Base-by-base conservation (phyloP, 37 sponge, comb jelly and placozoan species). In the Lycopodina hypogea region DNA sequence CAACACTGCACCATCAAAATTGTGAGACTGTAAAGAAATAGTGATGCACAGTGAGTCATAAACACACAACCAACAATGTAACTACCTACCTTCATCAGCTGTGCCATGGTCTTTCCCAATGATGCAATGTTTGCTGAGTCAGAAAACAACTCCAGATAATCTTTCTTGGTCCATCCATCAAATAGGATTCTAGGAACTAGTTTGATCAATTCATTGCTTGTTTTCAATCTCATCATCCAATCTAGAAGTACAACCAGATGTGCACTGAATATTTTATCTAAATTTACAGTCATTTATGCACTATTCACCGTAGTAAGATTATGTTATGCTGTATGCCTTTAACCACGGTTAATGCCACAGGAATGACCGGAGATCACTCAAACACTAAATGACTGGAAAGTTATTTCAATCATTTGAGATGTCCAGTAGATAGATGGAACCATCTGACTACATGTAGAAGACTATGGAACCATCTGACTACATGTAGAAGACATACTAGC, bases 161-260 rank as follows among this genome's bases (percentile, higher is more conserved):
- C 81, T 24, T 19, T 72, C 22, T 78, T 42, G n/a, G 79, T 82
- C 99, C 99, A 99, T 0, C 88, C 85, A 37, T 96, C 97, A 74
- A 99, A 93, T 24, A 99, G 72, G 24, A 99, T 41, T 39, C 99
- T 60, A 0, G 99, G 99, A 8, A 94, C 84, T 18, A 97, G 88
- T 77, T 78, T 92, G 1, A 93, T 81, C 14, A 60, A 38, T 21
- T 61, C 34, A 33, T 75, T 73, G 26, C 71, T 73, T 32, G 59
- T 53, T 48, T 74, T 89, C 53, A 97, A 95, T 30, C 89, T 88
- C n/a, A 65, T 34, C n/a, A 97, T 42, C 98, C 98, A 97, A 21
- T 83, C 96, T 87, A 32, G 8, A 9, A 12, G 48, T 9, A n/a
- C n/a, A n/a, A n/a, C 8, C 69, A 68, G 38, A 15, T 68, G 22